Conservation (phyloP, 2,113 vertebrate genomes). For the Vulpes ferrilata region DNA sequence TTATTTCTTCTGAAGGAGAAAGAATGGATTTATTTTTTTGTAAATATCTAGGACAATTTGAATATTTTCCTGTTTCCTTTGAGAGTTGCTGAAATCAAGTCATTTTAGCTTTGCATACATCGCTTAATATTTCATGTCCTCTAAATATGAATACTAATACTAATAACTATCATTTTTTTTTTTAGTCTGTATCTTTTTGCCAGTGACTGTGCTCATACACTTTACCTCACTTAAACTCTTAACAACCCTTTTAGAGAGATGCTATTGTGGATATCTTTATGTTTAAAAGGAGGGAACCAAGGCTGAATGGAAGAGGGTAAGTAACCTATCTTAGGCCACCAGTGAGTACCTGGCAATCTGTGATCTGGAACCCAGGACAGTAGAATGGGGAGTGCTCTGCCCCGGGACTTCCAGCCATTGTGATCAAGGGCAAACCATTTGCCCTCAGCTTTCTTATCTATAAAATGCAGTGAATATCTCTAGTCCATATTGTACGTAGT, state of each 20-base stretch:
- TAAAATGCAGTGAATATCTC: neutral
- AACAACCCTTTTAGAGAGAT: neutral
- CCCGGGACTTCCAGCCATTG: neutral
- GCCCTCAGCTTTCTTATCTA: neutral
- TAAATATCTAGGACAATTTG: neutral
- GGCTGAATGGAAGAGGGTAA: neutral
- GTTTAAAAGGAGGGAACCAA: neutral
- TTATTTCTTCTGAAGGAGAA: neutral
- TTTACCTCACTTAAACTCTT: neutral
- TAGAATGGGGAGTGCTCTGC: neutral
- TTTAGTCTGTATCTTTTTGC: neutral
- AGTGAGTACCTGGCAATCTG: neutral
- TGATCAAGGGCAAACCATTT: neutral
- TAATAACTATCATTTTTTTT: neutral
- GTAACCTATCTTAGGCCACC: neutral
- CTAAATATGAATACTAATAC: neutral
- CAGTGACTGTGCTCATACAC: neutral
- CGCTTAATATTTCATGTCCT: neutral
- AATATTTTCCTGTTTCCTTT: constrained; percentile 13
- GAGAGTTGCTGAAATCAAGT: neutral
- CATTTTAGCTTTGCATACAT: neutral
- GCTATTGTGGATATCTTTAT: neutral
- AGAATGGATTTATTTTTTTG: neutral
- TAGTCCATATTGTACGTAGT: neutral
- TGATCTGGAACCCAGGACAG: neutral